Evolutionary conservation across 2,113 vertebrate species (phyloP).

Genomic region (Lagopus muta): DNA sequence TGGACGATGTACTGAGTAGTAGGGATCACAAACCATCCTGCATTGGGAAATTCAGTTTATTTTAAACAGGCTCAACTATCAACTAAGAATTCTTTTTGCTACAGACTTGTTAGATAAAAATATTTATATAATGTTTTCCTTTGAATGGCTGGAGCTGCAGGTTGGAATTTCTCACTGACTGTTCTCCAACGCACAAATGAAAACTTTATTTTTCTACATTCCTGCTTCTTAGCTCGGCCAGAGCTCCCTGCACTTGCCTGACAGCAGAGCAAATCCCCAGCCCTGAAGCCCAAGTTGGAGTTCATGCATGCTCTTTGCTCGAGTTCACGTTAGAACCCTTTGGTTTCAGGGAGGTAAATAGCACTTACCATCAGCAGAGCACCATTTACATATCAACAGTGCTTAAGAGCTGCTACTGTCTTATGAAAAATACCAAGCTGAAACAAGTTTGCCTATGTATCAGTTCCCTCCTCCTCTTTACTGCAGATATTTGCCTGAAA

Average conservation of each 20-base stretch:
- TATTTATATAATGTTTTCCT: background rate
- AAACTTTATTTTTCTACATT: background rate
- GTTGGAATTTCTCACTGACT: background rate
- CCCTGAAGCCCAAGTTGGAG: background rate
- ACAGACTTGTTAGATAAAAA: background rate
- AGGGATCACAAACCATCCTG: background rate
- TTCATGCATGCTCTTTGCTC: background rate
- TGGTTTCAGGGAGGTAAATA: background rate
- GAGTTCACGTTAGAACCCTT: background rate
- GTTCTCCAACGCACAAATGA: background rate
- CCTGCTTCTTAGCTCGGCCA: background rate
- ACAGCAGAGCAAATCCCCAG: background rate
- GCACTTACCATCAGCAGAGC: background rate
- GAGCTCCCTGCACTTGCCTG: background rate
- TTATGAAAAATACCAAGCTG: background rate
- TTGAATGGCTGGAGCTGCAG: background rate
- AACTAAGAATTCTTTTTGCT: background rate
- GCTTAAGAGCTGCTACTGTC: background rate
- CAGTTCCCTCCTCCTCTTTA: background rate
- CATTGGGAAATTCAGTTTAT: background rate
- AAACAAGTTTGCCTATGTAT: background rate
- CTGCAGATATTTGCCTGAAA: background rate
- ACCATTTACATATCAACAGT: background rate
- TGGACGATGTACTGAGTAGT: background rate
- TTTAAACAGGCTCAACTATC: background rate